Conservation (phyloP, 2,888 invertebrate species). For the Calephelis perditalis region DNA sequence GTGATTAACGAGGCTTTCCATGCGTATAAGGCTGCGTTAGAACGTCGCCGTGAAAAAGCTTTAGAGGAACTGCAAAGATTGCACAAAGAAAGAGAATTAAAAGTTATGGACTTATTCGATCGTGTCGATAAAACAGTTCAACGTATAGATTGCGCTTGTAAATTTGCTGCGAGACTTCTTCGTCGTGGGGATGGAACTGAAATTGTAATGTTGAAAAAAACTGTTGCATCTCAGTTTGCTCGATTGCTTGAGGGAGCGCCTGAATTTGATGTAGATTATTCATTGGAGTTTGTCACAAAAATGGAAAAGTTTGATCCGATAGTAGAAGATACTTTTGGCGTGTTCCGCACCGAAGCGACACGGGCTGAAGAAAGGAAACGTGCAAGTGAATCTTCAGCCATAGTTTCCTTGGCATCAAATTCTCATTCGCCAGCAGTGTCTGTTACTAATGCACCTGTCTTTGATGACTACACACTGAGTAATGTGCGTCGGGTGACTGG, state of each 20-base stretch:
- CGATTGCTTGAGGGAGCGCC: constrained; percentile 88
- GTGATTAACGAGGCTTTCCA: constrained; percentile 89
- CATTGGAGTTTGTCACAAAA: constrained; percentile 90
- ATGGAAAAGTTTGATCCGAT: constrained; percentile 86
- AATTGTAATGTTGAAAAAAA: constrained; percentile 88
- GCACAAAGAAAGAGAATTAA: constrained; percentile 91
- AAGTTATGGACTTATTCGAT: constrained; percentile 93
- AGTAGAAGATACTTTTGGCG: constrained; percentile 85
- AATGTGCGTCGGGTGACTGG: constrained; percentile 70
- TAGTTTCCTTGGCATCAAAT: constrained; percentile 60
- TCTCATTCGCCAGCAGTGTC: constrained; percentile 70
- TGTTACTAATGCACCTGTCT: constrained; percentile 84
- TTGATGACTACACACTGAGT: constrained; percentile 82
- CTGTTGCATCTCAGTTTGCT: constrained; percentile 86
- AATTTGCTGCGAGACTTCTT: constrained; percentile 88
- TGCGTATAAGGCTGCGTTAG: constrained; percentile 88
- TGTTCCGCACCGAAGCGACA: constrained; percentile 83
- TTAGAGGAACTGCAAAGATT: constrained; percentile 84
- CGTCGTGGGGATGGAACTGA: constrained; percentile 92
- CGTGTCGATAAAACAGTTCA: constrained; percentile 90
- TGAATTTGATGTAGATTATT: constrained; percentile 88
- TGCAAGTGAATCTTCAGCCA: constrained; percentile 64
- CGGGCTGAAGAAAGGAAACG: constrained; percentile 75
- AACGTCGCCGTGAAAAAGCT: constrained; percentile 87
- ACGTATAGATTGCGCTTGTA: constrained; percentile 91